Evolutionary conservation across 2,888 invertebrate genomes (phyloP), one percentile per base, ranked within the genome.

Genomic region (Pandemis cinnamomeana): DNA sequence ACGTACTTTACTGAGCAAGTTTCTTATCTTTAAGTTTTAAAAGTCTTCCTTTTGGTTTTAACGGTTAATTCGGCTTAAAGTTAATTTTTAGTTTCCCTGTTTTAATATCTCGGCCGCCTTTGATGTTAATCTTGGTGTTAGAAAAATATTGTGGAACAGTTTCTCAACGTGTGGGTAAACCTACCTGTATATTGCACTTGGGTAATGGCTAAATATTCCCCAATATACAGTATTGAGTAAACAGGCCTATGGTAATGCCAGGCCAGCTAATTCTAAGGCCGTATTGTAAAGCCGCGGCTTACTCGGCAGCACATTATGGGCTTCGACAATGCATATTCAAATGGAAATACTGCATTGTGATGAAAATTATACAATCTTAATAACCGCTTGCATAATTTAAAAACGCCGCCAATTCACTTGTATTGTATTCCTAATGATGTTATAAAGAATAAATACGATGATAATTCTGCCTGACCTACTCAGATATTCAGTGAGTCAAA

Each of bases 311-410:
- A 71, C 70, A 69, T 69, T 73, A 64, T 44, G n/a, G 77, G 64
- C 60, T 71, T 76, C 76, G 64, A 77, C 78, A 78, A 77, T 75
- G 66, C 68, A 64, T 74, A 76, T 80, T 81, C 80, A 79, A 58
- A 75, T 68, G 74, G 51, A 70, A 73, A 73, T 70, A 66, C 58
- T 66, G 27, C 60, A 60, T 60, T 72, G 72, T 68, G 10, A 64
- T 69, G 48, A 64, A 69, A 69, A 69, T 72, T 64, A 64, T 69
- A 36, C 48, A 42, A 60, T 51, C 44, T 62, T 67, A 55, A 73
- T 64, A 53, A 64, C n/a, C 27, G 66, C 72, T 72, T 72, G 62
- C 67, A 60, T 67, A 62, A 67, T 58, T 63, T 13, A 27, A 58
- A 58, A 58, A 20, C 20, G 58, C 58, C 58, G 27, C 58, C 27